Base-by-base conservation (phyloP, 2,797 vertebrate species). In the Melanotaenia boesemani region DNA sequence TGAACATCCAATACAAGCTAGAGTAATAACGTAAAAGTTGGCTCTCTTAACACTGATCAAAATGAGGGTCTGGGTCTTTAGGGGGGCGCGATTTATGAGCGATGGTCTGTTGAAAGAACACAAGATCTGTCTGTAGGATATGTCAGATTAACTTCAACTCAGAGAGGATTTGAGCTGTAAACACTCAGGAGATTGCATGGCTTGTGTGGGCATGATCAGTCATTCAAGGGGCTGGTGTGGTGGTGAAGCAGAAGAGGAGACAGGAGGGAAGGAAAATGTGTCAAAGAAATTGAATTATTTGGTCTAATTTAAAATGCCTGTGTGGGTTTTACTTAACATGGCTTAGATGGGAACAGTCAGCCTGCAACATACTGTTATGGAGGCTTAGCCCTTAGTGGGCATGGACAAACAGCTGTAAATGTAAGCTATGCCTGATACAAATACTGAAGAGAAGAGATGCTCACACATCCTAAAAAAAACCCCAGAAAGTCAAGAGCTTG, bases 71-170 rank as follows among this genome's bases (percentile, higher is more conserved):
- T 61, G 24, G 41, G 82, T 80, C 87, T 86, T 88, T 70, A 63
- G 89, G 86, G 32, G 91, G 82, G 57, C 26, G 63, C 63, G 71
- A 74, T 83, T 92, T 88, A 91, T 86, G 89, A 93, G 90, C 86
- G 58, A 82, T 86, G 91, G 88, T 92, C 88, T 89, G 87, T 89
- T 91, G 92, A 88, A 83, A 85, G 88, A 92, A 89, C 88, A 91
- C 81, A 70, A 84, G 88, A 91, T 86, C 80, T 84, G 83, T 87
- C 82, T 86, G 88, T 84, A 79, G 90, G 89, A 92, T 91, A 84
- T 92, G 92, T 93, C 93, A 92, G 92, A 93, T 94, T 93, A 93
- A 91, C 91, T 91, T 91, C 90, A 93, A 87, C 71, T 86, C 74
- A 77, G 87, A 82, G 86, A 88, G 90, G 92, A 92, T 93, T 91